Percentiles rank a stretch among this genome's conserved stretches.
Conservation (phyloP, 1,140 invertebrate species). For the Maniola jurtina region DNA sequence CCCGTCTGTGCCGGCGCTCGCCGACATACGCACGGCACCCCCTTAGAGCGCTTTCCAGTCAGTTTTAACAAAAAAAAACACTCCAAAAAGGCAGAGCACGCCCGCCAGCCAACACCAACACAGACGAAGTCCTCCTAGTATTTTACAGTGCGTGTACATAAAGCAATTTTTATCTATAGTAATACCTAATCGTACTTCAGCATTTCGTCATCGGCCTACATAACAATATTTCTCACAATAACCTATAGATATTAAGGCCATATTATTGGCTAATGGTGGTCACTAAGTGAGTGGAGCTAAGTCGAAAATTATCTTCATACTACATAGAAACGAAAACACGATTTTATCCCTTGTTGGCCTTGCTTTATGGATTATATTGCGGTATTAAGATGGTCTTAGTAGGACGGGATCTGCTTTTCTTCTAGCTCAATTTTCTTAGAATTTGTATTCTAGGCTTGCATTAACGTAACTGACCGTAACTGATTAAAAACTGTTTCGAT, state of each 20-base stretch:
- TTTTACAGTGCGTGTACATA: not conserved
- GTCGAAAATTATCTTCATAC: slow-evolving; percentile 45
- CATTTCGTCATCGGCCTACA: slow-evolving; percentile 15
- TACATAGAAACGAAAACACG: not conserved
- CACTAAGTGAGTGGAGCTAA: slow-evolving; percentile 50
- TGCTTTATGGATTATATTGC: not conserved
- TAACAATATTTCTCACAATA: slow-evolving; percentile 33
- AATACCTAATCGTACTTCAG: not conserved
- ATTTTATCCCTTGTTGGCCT: not conserved
- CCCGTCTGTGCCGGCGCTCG: too few species aligned
- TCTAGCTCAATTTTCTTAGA: slow-evolving; percentile 14
- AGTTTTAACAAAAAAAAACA: too few species aligned
- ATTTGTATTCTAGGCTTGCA: slow-evolving; percentile 1
- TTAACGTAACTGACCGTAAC: not conserved
- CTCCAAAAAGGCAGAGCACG: too few species aligned
- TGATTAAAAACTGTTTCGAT: not conserved
- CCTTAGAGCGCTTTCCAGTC: too few species aligned
- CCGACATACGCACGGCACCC: too few species aligned
- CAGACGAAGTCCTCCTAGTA: too few species aligned
- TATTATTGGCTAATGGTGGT: slow-evolving; percentile 41
- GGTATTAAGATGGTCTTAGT: not conserved
- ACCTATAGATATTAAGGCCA: slow-evolving; percentile 53
- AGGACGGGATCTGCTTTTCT: not conserved
- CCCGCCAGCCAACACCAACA: too few species aligned
- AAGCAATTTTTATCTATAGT: slow-evolving; percentile 2